Percentiles rank a stretch among this genome's conserved stretches.
phyloP scores from a whole-genome alignment of 2,113 vertebrate species.

The Nothoprocta pentlandii region DNA sequence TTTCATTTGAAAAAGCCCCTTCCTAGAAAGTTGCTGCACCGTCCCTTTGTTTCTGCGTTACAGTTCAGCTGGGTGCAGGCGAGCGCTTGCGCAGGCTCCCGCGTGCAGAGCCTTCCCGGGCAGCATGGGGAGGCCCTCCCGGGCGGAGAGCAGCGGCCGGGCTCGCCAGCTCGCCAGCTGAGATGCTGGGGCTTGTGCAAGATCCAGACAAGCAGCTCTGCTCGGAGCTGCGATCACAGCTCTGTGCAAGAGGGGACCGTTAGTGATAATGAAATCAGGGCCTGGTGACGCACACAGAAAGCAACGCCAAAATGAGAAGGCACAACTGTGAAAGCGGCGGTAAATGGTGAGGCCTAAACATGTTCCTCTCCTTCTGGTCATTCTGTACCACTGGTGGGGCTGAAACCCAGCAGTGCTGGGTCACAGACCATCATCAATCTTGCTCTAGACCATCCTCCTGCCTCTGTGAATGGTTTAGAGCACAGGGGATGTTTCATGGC shows the following conservation, averaged over 20 bases:
- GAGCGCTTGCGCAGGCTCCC: not conserved
- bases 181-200: constrained; percentile 12
- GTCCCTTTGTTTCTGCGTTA: constrained; percentile 37
- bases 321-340: not conserved
- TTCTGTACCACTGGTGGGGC: not conserved
- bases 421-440: not conserved
- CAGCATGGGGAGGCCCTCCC: not conserved
- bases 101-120: not conserved
- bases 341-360: not conserved
- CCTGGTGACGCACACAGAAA: not conserved
- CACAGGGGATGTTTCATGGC: not conserved
- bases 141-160: constrained; percentile 40
- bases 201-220: constrained; percentile 10
- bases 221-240: constrained; percentile 38
- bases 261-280: not conserved
- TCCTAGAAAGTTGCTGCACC: constrained; percentile 49
- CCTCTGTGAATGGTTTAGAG: not conserved
- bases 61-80: not conserved
- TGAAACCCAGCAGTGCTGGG: not conserved
- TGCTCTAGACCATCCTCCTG: not conserved
- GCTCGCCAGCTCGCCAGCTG: constrained; percentile 37
- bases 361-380: not conserved
- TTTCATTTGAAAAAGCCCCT: not conserved
- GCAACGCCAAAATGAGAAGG: not conserved
- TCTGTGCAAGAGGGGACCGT: constrained; percentile 6